Percentiles rank a stretch among this genome's conserved stretches.
These are phyloP conservation scores for Thamnophis sirtalis DNA, from an alignment of 2,113 vertebrate genomes.

Conservation along the genomic window DNA sequence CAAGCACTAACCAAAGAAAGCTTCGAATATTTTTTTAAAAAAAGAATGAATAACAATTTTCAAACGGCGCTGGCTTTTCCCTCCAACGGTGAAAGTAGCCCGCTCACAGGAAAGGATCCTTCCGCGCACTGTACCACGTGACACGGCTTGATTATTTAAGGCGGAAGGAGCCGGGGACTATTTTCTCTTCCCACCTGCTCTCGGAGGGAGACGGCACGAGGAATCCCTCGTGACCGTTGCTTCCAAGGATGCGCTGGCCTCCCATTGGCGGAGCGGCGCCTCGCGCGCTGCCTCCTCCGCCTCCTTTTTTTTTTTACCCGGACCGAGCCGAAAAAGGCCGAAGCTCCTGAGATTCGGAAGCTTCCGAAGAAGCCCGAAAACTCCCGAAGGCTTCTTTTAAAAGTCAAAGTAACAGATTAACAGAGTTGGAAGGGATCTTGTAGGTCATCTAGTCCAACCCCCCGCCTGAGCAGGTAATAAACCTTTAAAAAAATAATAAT, in stretches of 20 bases:
- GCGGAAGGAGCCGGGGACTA: background rate
- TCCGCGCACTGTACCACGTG: background rate
- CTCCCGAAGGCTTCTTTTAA: background rate
- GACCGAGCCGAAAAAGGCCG: background rate
- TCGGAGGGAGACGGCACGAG: background rate
- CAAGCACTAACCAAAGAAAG: background rate
- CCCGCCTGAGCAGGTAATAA: background rate
- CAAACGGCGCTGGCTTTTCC: background rate
- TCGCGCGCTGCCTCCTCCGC: background rate
- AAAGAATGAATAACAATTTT: background rate
- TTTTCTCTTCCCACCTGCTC: background rate
- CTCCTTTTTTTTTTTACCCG: background rate
- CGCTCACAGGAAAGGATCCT: background rate
- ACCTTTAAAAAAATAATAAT: background rate
- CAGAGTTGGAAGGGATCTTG: too few relatives aligned
- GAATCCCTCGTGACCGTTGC: fast-evolving
- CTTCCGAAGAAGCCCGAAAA: background rate
- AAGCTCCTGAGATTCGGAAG: background rate
- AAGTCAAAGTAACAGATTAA: background rate
- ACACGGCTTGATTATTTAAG: background rate
- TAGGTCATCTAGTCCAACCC: too few relatives aligned
- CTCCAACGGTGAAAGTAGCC: background rate
- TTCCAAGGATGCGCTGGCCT: background rate
- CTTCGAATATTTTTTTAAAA: background rate
- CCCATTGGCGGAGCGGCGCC: background rate